phyloP scores from a whole-genome alignment of 2,888 invertebrate genomes.

The Ormyrus rosae region DNA sequence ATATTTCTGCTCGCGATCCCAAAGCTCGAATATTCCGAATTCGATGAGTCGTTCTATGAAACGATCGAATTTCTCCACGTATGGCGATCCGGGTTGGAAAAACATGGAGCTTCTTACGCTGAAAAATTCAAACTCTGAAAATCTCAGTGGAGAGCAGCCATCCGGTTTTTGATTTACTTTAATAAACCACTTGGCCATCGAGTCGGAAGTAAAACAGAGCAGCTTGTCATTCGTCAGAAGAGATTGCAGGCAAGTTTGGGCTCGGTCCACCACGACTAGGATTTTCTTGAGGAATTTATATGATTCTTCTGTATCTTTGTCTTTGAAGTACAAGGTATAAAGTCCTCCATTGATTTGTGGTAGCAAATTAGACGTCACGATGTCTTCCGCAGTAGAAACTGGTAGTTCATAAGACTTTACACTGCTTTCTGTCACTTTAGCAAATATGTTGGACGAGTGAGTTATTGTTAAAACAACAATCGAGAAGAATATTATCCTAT shows the following conservation, averaged over 20 bases:
- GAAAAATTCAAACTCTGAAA: constrained; percentile 20
- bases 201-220: constrained; percentile 15
- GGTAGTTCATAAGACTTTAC: constrained; percentile 6
- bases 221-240: background rate
- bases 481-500: constrained; percentile 27
- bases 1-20: constrained; percentile 5
- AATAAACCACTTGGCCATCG: background rate
- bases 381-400: constrained; percentile 15
- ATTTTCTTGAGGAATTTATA: background rate
- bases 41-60: constrained; percentile 2
- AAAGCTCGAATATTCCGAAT: constrained; percentile 20
- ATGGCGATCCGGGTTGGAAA: constrained; percentile 25
- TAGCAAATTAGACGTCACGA: background rate
- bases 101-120: constrained; percentile 5
- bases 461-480: constrained; percentile 10
- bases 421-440: constrained; percentile 25
- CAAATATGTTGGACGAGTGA: constrained; percentile 25
- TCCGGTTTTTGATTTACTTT: background rate
- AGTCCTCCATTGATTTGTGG: constrained; percentile 11
- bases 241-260: background rate
- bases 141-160: constrained; percentile 7
- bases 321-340: constrained; percentile 4
- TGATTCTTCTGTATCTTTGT: background rate
- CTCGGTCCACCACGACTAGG: background rate
- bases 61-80: constrained; percentile 30